Conservation (phyloP, 2,113 vertebrate genomes). For the Cyanoderma ruficeps region DNA sequence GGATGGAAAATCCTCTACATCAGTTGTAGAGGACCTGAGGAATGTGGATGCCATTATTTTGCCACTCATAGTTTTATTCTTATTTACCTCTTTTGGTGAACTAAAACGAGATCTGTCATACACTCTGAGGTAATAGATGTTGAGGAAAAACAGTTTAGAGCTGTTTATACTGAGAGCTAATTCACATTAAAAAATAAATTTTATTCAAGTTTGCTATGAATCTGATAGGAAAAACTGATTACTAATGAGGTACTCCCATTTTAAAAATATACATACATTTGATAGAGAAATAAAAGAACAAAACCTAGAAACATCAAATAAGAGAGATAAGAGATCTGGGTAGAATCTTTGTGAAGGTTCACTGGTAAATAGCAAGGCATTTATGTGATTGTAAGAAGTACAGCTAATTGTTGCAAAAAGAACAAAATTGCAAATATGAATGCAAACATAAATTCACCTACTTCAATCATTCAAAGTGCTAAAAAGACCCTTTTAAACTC, state of each 20-base stretch:
- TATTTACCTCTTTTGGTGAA: neutral
- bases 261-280: neutral
- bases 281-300: neutral
- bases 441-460: neutral
- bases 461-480: neutral
- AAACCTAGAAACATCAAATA: neutral
- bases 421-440: neutral
- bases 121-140: neutral
- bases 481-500: neutral
- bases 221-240: neutral
- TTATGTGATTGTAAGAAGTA: neutral
- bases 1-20: neutral
- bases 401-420: neutral
- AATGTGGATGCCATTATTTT: neutral
- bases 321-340: neutral
- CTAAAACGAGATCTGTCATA: neutral
- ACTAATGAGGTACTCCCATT: neutral
- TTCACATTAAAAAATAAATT: neutral
- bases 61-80: neutral
- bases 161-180: neutral
- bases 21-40: neutral
- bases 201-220: neutral
- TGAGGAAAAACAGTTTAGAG: neutral
- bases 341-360: neutral
- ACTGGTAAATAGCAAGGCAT: neutral